Evolutionary conservation across 2,113 vertebrate species (phyloP), one percentile per base, ranked within the genome.

Genomic region (Rhynchomys soricoides): DNA sequence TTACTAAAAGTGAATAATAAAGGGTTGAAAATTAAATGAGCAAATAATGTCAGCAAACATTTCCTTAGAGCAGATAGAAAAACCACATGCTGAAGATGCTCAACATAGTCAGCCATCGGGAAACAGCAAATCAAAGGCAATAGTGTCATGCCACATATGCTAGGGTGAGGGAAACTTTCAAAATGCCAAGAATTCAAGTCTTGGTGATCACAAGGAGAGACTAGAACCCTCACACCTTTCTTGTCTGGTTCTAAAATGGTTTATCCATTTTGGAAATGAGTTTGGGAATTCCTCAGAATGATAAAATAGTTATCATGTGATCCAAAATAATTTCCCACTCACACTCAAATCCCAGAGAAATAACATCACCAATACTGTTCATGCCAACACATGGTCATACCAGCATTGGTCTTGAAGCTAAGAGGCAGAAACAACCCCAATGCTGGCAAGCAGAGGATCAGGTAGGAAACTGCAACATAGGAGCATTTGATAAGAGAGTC

Each of bases 1-100:
- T 26, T 75, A 59, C 68, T 79, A 57, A 86, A 94, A 57, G 4
- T 62, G 19, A 91, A 89, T 12, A 87, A 73, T 52, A 73, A 88
- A 77, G 90, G 81, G 10, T 37, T 17, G 57, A 78, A 74, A 31
- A 66, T 16, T 75, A 86, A 91, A 57, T 5, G 16, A 45, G 9
- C 13, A 71, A 92, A 96, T 4, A 15, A 78, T 66, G 88, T 95
- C 31, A 95, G 82, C 7, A 89, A 71, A 62, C 11, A 86, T 31
- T 91, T 95, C 12, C 64, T 70, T 45, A 77, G 62, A 86, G 68
- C 91, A 91, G 40, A 87, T 21, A 92, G 57, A 57, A 17, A 75
- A 64, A 77, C 62, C 34, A 8, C 31, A 57, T 2, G 48, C 34
- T 34, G 66, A 64, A 91, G 95, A 90, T 87, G 62, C 5, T 77